A percentile compares a stretch with the other conserved stretches of the same genome.
These are phyloP conservation scores for Petrocephalus schoutedeni DNA, from an alignment of 2,797 vertebrate species.

Conservation along the genomic window DNA sequence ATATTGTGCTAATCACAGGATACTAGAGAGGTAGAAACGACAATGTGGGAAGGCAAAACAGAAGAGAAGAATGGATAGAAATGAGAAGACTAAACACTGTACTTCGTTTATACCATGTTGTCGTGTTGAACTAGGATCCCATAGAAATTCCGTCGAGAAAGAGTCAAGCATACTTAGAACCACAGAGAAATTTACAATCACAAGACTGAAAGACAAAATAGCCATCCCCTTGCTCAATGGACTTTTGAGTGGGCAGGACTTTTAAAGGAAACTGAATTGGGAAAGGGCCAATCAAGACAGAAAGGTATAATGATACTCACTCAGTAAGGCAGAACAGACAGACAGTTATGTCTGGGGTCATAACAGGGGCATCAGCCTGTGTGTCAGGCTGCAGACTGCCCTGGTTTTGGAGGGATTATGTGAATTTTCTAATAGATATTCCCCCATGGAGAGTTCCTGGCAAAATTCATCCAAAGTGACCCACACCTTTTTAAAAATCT, in stretches of 20 bases:
- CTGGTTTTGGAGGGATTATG: background rate
- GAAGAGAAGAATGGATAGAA: background rate
- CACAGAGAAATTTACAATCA: too few relatives aligned
- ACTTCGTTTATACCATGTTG: background rate
- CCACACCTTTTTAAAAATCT: background rate
- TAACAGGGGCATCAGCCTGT: background rate
- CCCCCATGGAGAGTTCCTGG: background rate
- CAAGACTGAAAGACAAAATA: background rate
- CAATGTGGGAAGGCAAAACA: background rate
- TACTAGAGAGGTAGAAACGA: background rate
- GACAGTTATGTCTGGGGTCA: background rate
- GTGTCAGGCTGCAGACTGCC: background rate
- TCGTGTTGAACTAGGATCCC: background rate
- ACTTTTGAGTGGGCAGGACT: background rate
- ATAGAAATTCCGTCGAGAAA: too few relatives aligned
- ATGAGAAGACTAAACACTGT: background rate
- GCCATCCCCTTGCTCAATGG: background rate
- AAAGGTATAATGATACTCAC: background rate
- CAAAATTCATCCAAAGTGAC: background rate
- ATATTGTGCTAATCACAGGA: background rate
- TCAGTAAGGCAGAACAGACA: background rate
- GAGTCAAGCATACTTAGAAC: too few relatives aligned
- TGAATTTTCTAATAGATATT: background rate
- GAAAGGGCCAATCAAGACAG: background rate
- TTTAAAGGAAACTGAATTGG: background rate